Evolutionary conservation across 2,113 vertebrate species (phyloP), one percentile per base, ranked within the genome.

Genomic region (Cyphomyrus plagiostoma): DNA sequence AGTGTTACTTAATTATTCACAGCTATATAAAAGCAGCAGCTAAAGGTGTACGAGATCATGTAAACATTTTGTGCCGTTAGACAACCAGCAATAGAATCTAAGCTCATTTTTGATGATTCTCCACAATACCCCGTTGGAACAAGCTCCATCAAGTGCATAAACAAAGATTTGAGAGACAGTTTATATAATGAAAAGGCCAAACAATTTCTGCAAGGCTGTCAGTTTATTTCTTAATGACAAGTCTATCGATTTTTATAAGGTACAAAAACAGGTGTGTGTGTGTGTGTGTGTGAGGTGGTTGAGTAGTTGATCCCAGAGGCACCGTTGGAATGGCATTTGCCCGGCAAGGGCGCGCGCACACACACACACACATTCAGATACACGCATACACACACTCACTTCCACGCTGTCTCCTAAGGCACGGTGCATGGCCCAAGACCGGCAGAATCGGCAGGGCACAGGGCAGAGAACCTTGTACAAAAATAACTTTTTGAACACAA

Each of bases 401-500:
- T 26, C 26, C 50, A 53, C 50, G 50, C 96, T 95, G 96, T 96
- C 95, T 97, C 97, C 95, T 95, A 98, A 98, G 98, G 98, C 98
- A 98, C 97, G 97, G 97, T 30, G 95, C 96, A 96, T 96, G 96
- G 96, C 97, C 96, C 74, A 88, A 96, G 93, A 96, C 95, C 94
- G 95, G 94, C 95, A 95, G 95, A 96, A 93, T 87, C 94, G 95
- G 94, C 92, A 95, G 93, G 94, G 95, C 94, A 94, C 92, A 90
- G 91, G 92, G 94, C 93, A 93, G 46, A 52, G 82, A 86, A 88
- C 53, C 77, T 95, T 96, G 97, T 99, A 99, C 97, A 99, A 99
- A 99, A 99, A 99, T 99, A 99, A 98, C 97, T 95, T 99, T 98
- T 97, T 97, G 96, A 97, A 97, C 97, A 98, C 96, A 97, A 98